These are phyloP conservation scores for Boleophthalmus pectinirostris DNA, from an alignment of 2,113 vertebrate species.

Conservation along the genomic window DNA sequence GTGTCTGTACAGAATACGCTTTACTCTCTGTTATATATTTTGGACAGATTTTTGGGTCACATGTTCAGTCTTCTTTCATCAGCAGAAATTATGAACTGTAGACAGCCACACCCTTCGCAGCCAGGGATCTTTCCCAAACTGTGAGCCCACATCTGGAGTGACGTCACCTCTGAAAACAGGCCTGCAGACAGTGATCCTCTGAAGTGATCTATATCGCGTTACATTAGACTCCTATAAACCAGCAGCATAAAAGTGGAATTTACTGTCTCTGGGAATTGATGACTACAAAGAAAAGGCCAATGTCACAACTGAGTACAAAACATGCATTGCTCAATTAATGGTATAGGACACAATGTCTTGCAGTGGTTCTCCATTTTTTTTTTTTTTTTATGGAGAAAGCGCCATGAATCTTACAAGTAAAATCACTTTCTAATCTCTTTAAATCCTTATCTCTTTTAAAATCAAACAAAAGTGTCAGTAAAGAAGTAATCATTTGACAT, in stretches of 20 bases:
- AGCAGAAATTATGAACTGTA: conserved; percentile 51
- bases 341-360: conserved; percentile 43
- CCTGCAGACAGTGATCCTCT: conserved; percentile 46
- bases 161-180: conserved; percentile 63
- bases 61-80: conserved; percentile 44
- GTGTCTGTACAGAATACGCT: background rate
- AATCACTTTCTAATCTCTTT: no score
- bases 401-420: no score
- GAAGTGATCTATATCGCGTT: conserved; percentile 41
- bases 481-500: no score
- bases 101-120: conserved; percentile 57
- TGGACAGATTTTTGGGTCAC: conserved; percentile 16
- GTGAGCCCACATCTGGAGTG: conserved; percentile 67
- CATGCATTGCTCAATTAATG: conserved; percentile 24
- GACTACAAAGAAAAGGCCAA: background rate
- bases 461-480: no score
- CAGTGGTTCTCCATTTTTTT: background rate
- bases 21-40: conserved; percentile 2
- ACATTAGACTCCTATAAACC: conserved; percentile 11
- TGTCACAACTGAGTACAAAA: background rate
- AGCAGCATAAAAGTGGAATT: conserved; percentile 4
- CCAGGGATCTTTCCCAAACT: conserved; percentile 37
- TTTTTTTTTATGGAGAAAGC: background rate
- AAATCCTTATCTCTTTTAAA: no score
- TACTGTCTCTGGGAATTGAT: background rate